phyloP scores from a whole-genome alignment of 2,797 vertebrate genomes.

The Sandelia bainsii region DNA sequence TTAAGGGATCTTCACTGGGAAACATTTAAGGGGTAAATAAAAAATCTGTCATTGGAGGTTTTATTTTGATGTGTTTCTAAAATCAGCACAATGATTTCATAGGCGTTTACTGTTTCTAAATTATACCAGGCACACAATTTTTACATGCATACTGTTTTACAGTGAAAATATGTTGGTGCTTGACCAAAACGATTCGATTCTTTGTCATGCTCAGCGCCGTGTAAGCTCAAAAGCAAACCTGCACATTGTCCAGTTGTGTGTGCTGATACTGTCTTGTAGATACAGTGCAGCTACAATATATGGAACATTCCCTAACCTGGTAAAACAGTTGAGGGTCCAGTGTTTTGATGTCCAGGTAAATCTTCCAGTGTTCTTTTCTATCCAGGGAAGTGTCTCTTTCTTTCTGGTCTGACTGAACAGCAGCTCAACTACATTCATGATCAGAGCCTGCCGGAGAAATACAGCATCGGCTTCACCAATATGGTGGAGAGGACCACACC shows the following conservation, averaged over 20 bases:
- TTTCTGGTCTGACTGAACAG: slow-evolving; percentile 92
- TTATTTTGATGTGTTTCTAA: no score
- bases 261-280: not conserved
- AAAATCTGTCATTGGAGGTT: no score
- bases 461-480: slow-evolving; percentile 97
- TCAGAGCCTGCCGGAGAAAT: slow-evolving; percentile 91
- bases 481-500: slow-evolving; percentile 99
- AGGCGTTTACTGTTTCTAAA: no score
- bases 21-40: no score
- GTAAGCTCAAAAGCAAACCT: not conserved
- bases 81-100: not conserved
- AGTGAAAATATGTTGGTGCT: not conserved
- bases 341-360: not conserved
- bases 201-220: not conserved
- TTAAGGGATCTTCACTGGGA: no score
- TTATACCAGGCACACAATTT: no score
- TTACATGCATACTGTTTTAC: not conserved
- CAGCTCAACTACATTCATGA: slow-evolving; percentile 95
- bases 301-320: not conserved
- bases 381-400: slow-evolving; percentile 96
- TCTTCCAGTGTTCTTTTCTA: not conserved
- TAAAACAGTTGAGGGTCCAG: not conserved
- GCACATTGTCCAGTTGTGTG: not conserved
- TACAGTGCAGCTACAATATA: not conserved
- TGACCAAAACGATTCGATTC: not conserved